Evolutionary conservation across 2,888 invertebrate species (phyloP).

Genomic region (Drosophila austrosaltans): DNA sequence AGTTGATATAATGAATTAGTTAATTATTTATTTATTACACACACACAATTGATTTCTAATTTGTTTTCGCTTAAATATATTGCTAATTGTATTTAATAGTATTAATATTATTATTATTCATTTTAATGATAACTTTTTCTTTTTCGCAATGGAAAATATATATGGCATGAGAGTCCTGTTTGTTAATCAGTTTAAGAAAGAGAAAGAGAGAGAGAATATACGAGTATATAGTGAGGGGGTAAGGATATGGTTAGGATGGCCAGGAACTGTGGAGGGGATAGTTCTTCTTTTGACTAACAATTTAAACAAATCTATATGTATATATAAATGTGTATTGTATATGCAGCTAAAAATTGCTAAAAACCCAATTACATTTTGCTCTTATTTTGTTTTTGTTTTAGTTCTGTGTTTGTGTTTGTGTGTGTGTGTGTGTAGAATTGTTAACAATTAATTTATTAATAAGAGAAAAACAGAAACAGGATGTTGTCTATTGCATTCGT

Average conservation of each 20-base stretch:
- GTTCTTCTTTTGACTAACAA: conserved; percentile 55
- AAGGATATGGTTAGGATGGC: too few relatives aligned
- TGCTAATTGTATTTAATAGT: conserved; percentile 59
- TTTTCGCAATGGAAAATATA: conserved; percentile 65
- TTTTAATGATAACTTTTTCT: conserved; percentile 34
- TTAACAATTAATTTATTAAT: conserved; percentile 23
- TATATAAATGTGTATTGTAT: conserved; percentile 12
- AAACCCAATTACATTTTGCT: neutral
- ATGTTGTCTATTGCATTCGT: conserved; percentile 23
- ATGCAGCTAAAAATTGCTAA: conserved; percentile 8
- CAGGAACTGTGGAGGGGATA: neutral
- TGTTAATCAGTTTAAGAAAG: conserved; percentile 5
- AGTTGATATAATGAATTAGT: conserved; percentile 52
- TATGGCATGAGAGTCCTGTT: conserved; percentile 64
- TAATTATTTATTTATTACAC: conserved; percentile 65
- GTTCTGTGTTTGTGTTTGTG: conserved; percentile 14
- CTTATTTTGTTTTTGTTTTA: neutral
- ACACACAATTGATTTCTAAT: conserved; percentile 66
- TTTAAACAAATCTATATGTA: conserved; percentile 63
- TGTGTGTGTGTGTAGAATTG: conserved; percentile 28
- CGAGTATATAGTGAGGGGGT: conserved; percentile 10
- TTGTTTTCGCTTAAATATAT: conserved; percentile 55
- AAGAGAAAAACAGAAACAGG: conserved; percentile 6
- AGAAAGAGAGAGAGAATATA: conserved; percentile 32
- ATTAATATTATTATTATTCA: conserved; percentile 41